Evolutionary conservation across 2,113 vertebrate species (phyloP).

Genomic region (Pangasianodon hypophthalmus): DNA sequence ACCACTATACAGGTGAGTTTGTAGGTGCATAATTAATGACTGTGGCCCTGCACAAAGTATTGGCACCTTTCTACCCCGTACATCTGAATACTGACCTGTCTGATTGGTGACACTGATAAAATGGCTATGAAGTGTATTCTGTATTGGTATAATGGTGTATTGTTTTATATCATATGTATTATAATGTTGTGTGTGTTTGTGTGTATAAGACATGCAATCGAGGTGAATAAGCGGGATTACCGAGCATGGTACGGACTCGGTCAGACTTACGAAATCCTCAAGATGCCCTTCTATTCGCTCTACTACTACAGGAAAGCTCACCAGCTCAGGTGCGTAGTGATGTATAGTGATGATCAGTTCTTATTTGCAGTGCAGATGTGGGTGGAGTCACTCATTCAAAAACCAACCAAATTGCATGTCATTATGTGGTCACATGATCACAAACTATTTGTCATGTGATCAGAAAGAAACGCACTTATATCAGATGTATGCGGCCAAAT

Average conservation of each 20-base stretch:
- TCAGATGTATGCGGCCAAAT: neutral
- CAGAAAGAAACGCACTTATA: neutral
- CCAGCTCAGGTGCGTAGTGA: slow-evolving; percentile 84
- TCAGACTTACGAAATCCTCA: slow-evolving; percentile 98
- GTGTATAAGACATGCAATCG: slow-evolving; percentile 88
- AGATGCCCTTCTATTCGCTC: slow-evolving; percentile 99
- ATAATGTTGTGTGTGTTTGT: neutral
- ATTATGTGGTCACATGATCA: neutral
- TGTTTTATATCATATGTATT: neutral
- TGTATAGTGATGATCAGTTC: neutral
- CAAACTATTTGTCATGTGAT: neutral
- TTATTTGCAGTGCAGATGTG: neutral
- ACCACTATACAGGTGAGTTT: neutral
- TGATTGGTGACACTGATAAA: neutral
- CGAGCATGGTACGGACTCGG: slow-evolving; percentile 98
- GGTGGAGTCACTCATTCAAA: neutral
- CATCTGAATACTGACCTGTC: neutral
- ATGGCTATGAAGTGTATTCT: neutral
- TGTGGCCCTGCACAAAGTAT: neutral
- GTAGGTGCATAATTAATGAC: neutral
- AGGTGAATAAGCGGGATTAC: slow-evolving; percentile 98
- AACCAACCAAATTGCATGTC: neutral
- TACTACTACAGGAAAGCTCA: slow-evolving; percentile 98
- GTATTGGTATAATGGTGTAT: neutral
- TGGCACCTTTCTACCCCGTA: neutral